Evolutionary conservation across 1,140 invertebrate genomes (phyloP), one percentile per base, ranked within the genome.

Genomic region (Melitaea cinxia): DNA sequence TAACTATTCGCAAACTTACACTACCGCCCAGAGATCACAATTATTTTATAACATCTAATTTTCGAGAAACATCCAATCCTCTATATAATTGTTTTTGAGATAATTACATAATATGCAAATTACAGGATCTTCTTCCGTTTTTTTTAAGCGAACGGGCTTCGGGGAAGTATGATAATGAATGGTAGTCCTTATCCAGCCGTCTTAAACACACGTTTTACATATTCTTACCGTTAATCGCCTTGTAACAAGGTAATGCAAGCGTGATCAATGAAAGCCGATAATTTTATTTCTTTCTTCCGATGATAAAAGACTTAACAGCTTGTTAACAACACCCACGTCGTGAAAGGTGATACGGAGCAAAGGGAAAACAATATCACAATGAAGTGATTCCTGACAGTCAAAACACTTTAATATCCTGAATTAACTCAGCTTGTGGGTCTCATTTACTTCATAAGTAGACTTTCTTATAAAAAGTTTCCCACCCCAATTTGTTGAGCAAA

Each of bases 281-380:
- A 56, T 42, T 63, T 70, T 60, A 47, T 37, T 64, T 64, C 62
- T 66, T 61, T 55, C 37, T 64, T 33, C 21, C 15, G 24, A 58
- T 66, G 56, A 64, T 71, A 71, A 68, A 62, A 62, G 47, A 65
- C 33, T 73, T 65, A 76, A 78, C 75, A 70, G 61, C 66, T 78
- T 72, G 68, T 73, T 78, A 71, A 56, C 61, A 35, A 58, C 42
- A 12, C 30, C 53, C 49, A 55, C 53, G 35, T 60, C 42, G 53
- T 19, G 63, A 53, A 45, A 37, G 52, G 19, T 52, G 42, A 33
- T 39, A 39, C 21, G 45, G 6, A 7, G 45, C 24, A n/a, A n/a
- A n/a, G n/a, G 9, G 19, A 24, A 49, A 50, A 50, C 21, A 24
- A 33, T 33, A 26, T 5, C 33, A 30, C 52, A 35, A 9, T 9